Evolutionary conservation across 2,113 vertebrate species (phyloP).

Genomic region (Gymnogyps californianus): DNA sequence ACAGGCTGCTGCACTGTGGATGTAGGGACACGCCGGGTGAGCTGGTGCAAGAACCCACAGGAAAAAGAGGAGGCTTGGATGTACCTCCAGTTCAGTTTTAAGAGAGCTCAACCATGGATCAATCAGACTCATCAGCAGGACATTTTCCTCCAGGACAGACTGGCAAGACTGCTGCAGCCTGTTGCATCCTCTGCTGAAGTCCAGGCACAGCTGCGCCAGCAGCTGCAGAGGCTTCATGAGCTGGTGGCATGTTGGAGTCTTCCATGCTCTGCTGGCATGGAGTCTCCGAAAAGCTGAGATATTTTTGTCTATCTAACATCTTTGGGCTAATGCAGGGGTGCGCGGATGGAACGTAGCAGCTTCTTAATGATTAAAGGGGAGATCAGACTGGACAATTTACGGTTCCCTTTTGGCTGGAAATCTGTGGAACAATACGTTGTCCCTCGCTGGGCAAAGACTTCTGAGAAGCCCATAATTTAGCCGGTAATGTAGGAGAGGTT

Average conservation of each 20-base stretch:
- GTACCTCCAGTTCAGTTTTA: neutral
- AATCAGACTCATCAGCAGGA: neutral
- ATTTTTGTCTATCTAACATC: neutral
- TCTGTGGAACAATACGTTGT: neutral
- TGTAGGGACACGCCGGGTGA: rapidly evolving
- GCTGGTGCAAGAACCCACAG: neutral
- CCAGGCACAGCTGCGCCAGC: neutral
- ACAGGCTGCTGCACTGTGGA: neutral
- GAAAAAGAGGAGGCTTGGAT: neutral
- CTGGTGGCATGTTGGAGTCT: neutral
- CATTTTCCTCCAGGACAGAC: neutral
- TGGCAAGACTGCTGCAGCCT: neutral
- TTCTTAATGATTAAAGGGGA: neutral
- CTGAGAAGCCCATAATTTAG: constrained; percentile 6
- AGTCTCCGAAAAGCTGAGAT: neutral
- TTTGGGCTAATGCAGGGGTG: neutral
- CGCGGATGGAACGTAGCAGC: rapidly evolving
- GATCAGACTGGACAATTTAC: neutral
- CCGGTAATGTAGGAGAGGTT: neutral
- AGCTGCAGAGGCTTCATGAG: neutral
- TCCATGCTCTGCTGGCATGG: rapidly evolving
- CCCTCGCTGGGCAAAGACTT: neutral
- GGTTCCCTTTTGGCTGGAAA: neutral
- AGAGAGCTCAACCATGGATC: neutral
- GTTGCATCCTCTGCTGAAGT: neutral